Conservation (phyloP, 2,888 invertebrate species). For the Drosophila trichaetosa region DNA sequence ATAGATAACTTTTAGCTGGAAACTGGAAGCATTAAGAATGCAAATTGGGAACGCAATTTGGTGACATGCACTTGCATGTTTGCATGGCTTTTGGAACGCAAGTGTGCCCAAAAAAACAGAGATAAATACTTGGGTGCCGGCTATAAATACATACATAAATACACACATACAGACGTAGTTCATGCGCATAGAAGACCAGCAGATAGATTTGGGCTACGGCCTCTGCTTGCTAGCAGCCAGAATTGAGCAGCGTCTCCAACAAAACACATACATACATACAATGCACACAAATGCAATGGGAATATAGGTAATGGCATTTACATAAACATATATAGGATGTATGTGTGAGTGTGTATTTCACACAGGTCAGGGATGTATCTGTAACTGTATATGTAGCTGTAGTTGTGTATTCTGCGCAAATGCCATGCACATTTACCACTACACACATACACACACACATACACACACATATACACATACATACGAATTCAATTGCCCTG, state of each 20-base stretch:
- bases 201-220: conserved; percentile 37
- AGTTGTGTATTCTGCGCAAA: conserved; percentile 42
- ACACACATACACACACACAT: background rate
- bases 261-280: conserved; percentile 5
- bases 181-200: conserved; percentile 47
- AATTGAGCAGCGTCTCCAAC: conserved; percentile 21
- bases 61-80: conserved; percentile 9
- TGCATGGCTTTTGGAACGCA: conserved; percentile 18
- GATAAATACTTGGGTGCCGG: conserved; percentile 38
- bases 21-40: background rate
- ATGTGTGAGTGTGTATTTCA: conserved; percentile 24
- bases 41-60: background rate
- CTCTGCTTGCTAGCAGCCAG: conserved; percentile 3
- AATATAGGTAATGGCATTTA: conserved; percentile 49
- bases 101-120: conserved; percentile 12
- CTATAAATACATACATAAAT: conserved; percentile 38
- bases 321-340: conserved; percentile 22
- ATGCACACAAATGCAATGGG: conserved; percentile 11
- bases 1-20: background rate
- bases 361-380: conserved; percentile 71
- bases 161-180: conserved; percentile 15
- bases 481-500: conserved; percentile 16
- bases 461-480: background rate
- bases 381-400: conserved; percentile 18
- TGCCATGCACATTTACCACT: conserved; percentile 21